Evolutionary conservation across 2,113 vertebrate species (phyloP).

Genomic region (Marcusenius ussheri): DNA sequence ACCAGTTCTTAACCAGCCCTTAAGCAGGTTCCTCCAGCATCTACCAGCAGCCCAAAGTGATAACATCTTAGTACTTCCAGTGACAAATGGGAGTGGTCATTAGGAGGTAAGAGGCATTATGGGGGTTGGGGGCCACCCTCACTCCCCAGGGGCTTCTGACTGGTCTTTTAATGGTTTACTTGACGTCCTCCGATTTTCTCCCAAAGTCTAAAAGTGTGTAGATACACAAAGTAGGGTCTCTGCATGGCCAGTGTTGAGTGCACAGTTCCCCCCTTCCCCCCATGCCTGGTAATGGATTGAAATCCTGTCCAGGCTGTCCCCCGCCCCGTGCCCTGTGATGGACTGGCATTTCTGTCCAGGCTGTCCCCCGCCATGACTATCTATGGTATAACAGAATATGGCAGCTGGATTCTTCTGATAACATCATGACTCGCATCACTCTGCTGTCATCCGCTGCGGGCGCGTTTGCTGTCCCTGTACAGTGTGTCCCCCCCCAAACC

Average conservation of each 20-base stretch:
- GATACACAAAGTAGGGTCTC: background rate
- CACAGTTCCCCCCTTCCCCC: too few species aligned
- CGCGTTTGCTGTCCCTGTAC: too few species aligned
- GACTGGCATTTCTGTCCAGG: background rate
- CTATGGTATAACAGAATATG: too few species aligned
- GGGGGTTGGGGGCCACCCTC: background rate
- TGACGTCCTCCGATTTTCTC: background rate
- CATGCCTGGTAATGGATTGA: background rate
- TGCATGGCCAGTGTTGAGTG: background rate
- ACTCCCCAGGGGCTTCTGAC: background rate
- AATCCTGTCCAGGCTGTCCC: background rate
- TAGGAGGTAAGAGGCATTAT: background rate
- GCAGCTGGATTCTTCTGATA: background rate
- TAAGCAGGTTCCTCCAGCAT: background rate
- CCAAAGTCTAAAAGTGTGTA: background rate
- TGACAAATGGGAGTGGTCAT: background rate
- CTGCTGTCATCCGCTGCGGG: background rate
- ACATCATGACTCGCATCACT: background rate
- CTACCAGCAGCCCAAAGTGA: background rate
- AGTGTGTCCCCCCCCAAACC: background rate
- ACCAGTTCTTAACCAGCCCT: background rate
- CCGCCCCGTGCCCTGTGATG: background rate
- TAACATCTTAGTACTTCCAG: background rate
- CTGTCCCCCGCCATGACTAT: too few species aligned
- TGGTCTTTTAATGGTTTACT: background rate